Conservation (phyloP, 2,888 invertebrate species). For the Nomada goodeniana region DNA sequence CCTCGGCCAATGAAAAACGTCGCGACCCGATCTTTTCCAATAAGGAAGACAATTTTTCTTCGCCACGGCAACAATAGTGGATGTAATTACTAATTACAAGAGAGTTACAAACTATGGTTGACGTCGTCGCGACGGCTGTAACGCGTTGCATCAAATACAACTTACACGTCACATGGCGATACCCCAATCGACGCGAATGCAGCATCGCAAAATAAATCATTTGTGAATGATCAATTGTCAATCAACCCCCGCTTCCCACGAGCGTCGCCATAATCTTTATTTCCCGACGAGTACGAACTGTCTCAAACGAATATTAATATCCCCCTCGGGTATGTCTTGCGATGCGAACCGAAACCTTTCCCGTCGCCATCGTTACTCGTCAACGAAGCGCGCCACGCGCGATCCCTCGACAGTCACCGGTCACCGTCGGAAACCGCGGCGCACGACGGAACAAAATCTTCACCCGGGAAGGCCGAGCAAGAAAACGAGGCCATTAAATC, state of each 20-base stretch:
- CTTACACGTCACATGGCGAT: not conserved
- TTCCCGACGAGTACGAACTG: too few species aligned
- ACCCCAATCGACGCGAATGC: not conserved
- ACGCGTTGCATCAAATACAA: too few species aligned
- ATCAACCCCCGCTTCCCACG: too few species aligned
- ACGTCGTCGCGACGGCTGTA: not conserved
- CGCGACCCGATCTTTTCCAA: not conserved
- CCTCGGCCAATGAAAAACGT: too few species aligned
- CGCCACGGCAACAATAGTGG: not conserved
- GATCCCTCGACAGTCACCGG: too few species aligned
- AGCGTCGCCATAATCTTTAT: too few species aligned
- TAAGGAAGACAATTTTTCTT: not conserved
- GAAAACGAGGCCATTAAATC: constrained; percentile 14
- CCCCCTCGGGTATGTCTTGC: too few species aligned
- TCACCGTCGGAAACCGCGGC: not conserved
- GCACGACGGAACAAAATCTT: not conserved
- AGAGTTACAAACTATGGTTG: not conserved
- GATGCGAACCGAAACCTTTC: too few species aligned
- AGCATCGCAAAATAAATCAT: not conserved
- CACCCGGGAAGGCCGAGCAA: not conserved
- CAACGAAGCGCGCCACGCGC: too few species aligned
- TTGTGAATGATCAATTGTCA: not conserved
- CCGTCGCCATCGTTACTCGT: too few species aligned
- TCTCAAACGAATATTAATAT: too few species aligned
- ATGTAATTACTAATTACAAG: not conserved